A percentile compares a stretch with the other conserved stretches of the same genome.
Conservation (phyloP, 2,797 vertebrate species). For the Moxostoma hubbsi region DNA sequence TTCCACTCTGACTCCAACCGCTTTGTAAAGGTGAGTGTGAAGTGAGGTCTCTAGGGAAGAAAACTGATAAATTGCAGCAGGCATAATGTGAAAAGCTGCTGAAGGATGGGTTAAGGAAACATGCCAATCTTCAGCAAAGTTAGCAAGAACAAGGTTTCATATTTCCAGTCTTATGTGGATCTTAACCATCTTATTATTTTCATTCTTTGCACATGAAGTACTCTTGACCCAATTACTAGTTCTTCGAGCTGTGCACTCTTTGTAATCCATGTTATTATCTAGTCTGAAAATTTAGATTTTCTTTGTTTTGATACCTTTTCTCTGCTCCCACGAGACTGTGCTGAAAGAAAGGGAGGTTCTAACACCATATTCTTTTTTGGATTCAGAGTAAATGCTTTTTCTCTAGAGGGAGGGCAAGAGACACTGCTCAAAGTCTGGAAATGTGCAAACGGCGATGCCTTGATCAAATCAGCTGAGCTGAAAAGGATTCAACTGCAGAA, state of each 20-base stretch:
- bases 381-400: conserved; percentile 63
- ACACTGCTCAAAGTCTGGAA: conserved; percentile 51
- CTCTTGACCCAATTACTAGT: conserved; percentile 76
- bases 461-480: conserved; percentile 54
- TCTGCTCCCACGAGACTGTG: conserved; percentile 67
- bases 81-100: neutral
- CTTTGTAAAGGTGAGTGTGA: conserved; percentile 66
- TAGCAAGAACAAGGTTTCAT: conserved; percentile 38
- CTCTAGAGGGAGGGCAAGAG: conserved; percentile 51
- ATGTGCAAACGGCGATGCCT: conserved; percentile 62
- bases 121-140: conserved; percentile 29
- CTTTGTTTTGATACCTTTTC: conserved; percentile 73
- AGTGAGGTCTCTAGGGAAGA: conserved; percentile 61
- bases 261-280: conserved; percentile 66
- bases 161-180: conserved; percentile 37
- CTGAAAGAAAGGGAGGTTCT: conserved; percentile 52
- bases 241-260: conserved; percentile 66
- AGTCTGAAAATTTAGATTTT: conserved; percentile 62
- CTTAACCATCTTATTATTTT: conserved; percentile 41
- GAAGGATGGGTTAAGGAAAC: conserved; percentile 1
- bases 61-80: conserved; percentile 70
- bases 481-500: conserved; percentile 49
- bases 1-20: conserved; percentile 51
- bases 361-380: conserved; percentile 58
- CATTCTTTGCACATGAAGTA: conserved; percentile 39